Conservation (phyloP, 2,113 vertebrate species). For the Lamprologus speciosus region DNA sequence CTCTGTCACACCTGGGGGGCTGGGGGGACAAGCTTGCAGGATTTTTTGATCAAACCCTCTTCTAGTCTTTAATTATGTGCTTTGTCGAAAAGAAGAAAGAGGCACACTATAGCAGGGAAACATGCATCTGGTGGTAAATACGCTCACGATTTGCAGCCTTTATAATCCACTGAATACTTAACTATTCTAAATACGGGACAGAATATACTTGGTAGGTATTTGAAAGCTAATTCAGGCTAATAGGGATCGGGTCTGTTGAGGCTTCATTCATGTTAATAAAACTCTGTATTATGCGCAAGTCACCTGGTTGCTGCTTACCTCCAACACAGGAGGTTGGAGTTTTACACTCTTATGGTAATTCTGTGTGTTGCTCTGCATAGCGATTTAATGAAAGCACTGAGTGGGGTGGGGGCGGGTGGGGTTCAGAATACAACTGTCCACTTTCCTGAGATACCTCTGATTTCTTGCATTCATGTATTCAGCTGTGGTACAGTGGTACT, state of each 20-base stretch:
- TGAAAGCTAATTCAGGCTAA: constrained; percentile 15
- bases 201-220: constrained; percentile 41
- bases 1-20: background rate
- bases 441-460: background rate
- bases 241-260: background rate
- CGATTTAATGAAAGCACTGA: constrained; percentile 1
- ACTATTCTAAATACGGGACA: background rate
- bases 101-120: constrained; percentile 64
- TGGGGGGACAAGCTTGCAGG: background rate
- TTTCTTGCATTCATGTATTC: background rate
- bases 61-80: constrained; percentile 3
- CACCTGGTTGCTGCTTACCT: background rate
- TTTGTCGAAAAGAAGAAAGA: constrained; percentile 36
- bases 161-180: background rate
- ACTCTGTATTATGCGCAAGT: background rate
- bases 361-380: constrained; percentile 1
- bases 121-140: constrained; percentile 63
- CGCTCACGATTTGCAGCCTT: constrained; percentile 20
- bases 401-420: background rate
- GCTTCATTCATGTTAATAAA: constrained; percentile 22
- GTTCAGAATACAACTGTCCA: constrained; percentile 7
- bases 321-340: background rate
- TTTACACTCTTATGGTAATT: background rate
- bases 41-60: constrained; percentile 58
- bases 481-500: background rate